A percentile compares a stretch with the other conserved stretches of the same genome.
Evolutionary conservation across 2,113 vertebrate genomes (phyloP).

Genomic region (Glaucidium brasilianum): DNA sequence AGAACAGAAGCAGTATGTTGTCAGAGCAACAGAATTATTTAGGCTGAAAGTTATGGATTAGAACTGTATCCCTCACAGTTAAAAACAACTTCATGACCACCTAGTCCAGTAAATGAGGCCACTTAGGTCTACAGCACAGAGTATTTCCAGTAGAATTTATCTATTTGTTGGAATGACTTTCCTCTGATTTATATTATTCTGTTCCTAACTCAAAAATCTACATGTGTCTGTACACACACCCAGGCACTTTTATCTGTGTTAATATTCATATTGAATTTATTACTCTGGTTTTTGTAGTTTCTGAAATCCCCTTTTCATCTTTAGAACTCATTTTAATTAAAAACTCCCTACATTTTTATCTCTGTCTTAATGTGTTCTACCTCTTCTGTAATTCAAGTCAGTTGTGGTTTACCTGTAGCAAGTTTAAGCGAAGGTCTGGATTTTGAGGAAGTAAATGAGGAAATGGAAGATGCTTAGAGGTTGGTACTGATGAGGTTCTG

Average conservation of each 20-base stretch:
- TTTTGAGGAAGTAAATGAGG: background rate
- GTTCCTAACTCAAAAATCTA: background rate
- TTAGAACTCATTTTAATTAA: background rate
- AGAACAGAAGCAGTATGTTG: background rate
- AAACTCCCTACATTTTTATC: background rate
- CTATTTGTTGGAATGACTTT: background rate
- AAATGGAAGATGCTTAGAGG: background rate
- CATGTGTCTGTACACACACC: background rate
- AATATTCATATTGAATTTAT: background rate
- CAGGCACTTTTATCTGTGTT: background rate
- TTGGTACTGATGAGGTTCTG: background rate
- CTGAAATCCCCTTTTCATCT: background rate
- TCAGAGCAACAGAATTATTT: background rate
- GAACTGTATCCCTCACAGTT: background rate
- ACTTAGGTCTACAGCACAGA: background rate
- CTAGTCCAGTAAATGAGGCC: background rate
- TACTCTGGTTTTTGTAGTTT: background rate
- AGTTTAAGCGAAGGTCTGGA: background rate
- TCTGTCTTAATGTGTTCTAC: background rate
- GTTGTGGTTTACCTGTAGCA: background rate
- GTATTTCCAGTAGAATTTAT: background rate
- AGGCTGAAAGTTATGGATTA: background rate
- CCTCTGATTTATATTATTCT: background rate
- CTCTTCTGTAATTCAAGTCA: background rate
- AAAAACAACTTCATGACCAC: background rate